Conservation (phyloP, 2,888 invertebrate species). For the Caenorhabditis sp. region DNA sequence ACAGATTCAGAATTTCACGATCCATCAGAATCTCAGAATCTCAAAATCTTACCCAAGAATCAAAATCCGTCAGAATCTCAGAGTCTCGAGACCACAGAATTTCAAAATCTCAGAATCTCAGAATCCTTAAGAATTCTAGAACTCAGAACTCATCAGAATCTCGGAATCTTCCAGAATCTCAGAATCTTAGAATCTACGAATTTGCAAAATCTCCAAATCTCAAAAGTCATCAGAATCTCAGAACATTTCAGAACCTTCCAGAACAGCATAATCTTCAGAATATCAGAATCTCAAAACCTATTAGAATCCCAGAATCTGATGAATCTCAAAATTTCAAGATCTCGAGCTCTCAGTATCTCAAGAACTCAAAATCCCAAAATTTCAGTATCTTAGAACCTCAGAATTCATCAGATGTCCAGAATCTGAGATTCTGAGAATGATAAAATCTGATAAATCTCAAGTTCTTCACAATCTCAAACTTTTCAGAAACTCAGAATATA, state of each 20-base stretch:
- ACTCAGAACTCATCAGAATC: neutral
- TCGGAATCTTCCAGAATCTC: neutral
- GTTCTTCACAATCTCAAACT: too few relatives aligned
- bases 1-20: too few relatives aligned
- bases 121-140: neutral
- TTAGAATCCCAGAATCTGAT: too few relatives aligned
- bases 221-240: neutral
- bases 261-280: neutral
- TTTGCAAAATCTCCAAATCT: neutral
- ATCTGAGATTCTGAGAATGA: neutral
- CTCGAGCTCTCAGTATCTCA: neutral
- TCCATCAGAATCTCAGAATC: too few relatives aligned
- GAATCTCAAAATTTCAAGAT: neutral
- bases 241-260: neutral
- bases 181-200: neutral
- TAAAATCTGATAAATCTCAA: too few relatives aligned
- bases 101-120: neutral
- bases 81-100: neutral
- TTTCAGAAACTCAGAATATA: too few relatives aligned
- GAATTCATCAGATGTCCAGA: neutral
- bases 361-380: neutral
- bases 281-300: neutral
- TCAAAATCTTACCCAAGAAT: too few relatives aligned
- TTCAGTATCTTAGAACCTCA: neutral
- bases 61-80: too few relatives aligned